Evolutionary conservation across 2,113 vertebrate species (phyloP).

Genomic region (Esox niger): DNA sequence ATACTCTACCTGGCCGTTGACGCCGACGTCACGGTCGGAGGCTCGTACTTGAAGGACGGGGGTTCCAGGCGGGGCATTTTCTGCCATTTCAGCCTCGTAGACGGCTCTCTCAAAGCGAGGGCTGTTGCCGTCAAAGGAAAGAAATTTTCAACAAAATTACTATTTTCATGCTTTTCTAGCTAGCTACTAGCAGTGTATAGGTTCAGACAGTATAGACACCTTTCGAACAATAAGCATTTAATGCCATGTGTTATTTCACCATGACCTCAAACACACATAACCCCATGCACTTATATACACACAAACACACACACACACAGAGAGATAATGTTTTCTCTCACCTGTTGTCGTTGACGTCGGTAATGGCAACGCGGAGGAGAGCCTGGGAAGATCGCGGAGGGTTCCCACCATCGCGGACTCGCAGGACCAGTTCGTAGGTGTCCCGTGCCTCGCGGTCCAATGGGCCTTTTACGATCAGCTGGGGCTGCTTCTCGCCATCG

Average conservation of each 20-base stretch:
- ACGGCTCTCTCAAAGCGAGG: conserved; percentile 90
- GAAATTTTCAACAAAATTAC: no score
- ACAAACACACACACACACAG: no score
- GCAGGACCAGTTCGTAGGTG: conserved; percentile 89
- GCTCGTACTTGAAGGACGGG: conserved; percentile 92
- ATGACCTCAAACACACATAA: no score
- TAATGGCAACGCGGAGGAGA: conserved; percentile 89
- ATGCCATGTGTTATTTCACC: no score
- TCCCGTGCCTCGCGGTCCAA: conserved; percentile 90
- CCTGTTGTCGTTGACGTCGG: conserved; percentile 88
- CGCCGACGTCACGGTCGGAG: conserved; percentile 86
- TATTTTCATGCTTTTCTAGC: no score
- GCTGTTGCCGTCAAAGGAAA: conserved; percentile 84
- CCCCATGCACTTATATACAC: no score
- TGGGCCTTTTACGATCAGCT: conserved; percentile 95
- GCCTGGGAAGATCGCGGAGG: conserved; percentile 91
- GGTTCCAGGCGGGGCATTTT: conserved; percentile 92
- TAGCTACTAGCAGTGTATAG: no score
- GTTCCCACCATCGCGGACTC: conserved; percentile 89
- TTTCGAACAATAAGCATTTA: no score
- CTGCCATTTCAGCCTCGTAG: conserved; percentile 90
- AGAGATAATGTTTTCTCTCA: no score
- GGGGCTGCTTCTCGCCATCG: conserved; percentile 95
- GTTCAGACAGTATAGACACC: no score
- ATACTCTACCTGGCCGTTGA: conserved; percentile 95